Evolutionary conservation across 2,113 vertebrate genomes (phyloP), one percentile per base, ranked within the genome.

Genomic region (Oncorhynchus tshawytscha): DNA sequence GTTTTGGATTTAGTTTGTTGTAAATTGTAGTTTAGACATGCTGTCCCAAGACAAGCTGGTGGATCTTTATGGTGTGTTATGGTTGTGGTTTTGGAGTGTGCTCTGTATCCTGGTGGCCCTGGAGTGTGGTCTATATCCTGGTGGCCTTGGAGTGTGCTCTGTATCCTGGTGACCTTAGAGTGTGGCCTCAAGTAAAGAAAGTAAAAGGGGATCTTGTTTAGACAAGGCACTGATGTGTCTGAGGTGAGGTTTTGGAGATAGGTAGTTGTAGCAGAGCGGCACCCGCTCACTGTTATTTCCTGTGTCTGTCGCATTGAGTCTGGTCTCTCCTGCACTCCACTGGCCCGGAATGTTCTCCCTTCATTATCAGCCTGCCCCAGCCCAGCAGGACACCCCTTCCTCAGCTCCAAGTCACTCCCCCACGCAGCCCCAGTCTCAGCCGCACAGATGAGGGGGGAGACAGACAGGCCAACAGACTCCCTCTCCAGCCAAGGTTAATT

Each of bases 281-380:
- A 48, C 62, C n/a, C 6, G 62, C 78, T 75, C 67, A 13, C 68
- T 72, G 68, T 57, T 62, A 75, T 72, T 71, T 80, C 78, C 78
- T 60, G 73, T 34, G 49, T 48, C 68, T 80, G 78, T 80, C 78
- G 67, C 73, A 72, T 67, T 72, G 73, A n/a, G 64, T 80, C 69
- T 67, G 45, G 24, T 70, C 78, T 71, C 68, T 45, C 15, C 27
- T 66, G 39, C 60, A 45, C 54, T 71, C 68, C 73, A 67, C 20
- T 80, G 78, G 78, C 60, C 78, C 29, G 48, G 69, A 75, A 74
- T 20, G 18, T 75, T 75, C 71, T 25, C 65, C 39, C 73, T 74
- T 80, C 78, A 75, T 80, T 75, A 80, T 71, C 69, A 4, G 34
- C 78, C 69, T 75, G 27, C 73, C 69, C 29, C 31, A 2, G 59